Conservation (phyloP, 2,888 invertebrate species). For the Drosophila lacicola region DNA sequence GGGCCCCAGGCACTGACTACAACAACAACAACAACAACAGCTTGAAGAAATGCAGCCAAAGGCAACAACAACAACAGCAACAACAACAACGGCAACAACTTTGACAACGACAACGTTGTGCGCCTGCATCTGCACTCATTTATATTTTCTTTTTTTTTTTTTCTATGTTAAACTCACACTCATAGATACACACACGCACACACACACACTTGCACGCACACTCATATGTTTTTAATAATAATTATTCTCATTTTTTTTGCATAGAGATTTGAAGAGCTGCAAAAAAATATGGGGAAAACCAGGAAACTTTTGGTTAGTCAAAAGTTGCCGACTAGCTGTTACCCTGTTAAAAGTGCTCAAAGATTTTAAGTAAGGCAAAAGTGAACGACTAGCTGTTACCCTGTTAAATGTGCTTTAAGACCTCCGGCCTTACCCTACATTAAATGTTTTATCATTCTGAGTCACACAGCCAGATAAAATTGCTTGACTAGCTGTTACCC, state of each 20-base stretch:
- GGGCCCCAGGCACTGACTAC: conserved; percentile 31
- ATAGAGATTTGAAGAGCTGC: conserved; percentile 48
- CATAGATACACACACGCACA: conserved; percentile 31
- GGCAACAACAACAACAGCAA: conserved; percentile 56
- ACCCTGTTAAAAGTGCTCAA: background rate
- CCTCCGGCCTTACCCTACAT: background rate
- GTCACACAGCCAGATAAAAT: no score
- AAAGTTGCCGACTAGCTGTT: background rate
- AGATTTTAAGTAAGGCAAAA: background rate
- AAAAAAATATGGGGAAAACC: conserved; percentile 24
- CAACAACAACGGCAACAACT: conserved; percentile 28
- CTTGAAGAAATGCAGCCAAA: conserved; percentile 68
- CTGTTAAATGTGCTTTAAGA: no score
- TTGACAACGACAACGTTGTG: conserved; percentile 52
- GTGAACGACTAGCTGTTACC: no score
- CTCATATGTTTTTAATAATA: conserved; percentile 74
- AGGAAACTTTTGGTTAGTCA: background rate
- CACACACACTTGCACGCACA: conserved; percentile 41
- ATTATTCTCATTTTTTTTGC: conserved; percentile 60
- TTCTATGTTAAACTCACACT: conserved; percentile 62
- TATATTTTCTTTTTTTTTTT: conserved; percentile 41
- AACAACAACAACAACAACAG: conserved; percentile 30
- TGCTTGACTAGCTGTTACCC: background rate
- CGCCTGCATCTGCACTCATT: conserved; percentile 73
- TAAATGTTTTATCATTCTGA: no score